phyloP scores from a whole-genome alignment of 53 echinoderm and acorn worm genomes.

The Luidia sarsii region DNA sequence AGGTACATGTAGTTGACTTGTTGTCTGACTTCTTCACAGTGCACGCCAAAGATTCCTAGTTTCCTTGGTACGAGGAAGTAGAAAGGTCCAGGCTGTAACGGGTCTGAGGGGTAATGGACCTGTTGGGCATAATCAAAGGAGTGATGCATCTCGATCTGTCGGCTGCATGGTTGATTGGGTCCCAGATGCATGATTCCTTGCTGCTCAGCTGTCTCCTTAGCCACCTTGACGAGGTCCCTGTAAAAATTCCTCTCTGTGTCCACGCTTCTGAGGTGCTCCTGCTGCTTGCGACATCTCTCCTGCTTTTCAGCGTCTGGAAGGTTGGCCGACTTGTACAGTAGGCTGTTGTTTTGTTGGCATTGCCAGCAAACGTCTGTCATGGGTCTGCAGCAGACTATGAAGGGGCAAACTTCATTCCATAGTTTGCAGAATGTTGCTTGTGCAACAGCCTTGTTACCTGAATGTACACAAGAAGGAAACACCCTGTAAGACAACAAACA shows the following conservation, averaged over 20 bases:
- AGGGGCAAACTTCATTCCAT: neutral
- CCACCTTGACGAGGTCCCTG: neutral
- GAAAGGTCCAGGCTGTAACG: constrained; percentile 8
- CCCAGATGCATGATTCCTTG: no score
- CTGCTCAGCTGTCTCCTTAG: neutral
- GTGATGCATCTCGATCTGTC: constrained; percentile 42
- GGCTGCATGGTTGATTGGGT: constrained; percentile 1
- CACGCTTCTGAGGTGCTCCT: constrained; percentile 27
- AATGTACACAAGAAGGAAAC: neutral
- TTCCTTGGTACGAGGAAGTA: constrained; percentile 43
- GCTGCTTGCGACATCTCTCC: neutral
- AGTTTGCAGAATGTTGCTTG: neutral
- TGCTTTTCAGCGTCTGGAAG: constrained; percentile 22
- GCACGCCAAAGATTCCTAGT: neutral
- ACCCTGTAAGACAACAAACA: neutral
- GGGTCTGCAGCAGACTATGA: constrained; percentile 1
- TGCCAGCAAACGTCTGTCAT: constrained; percentile 54
- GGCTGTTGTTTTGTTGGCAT: constrained; percentile 39
- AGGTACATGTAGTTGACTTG: neutral
- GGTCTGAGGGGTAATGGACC: constrained; percentile 15
- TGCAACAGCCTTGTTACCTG: neutral
- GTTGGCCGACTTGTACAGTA: constrained; percentile 37
- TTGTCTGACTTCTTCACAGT: no score
- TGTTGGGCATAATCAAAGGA: constrained; percentile 22
- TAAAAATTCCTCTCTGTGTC: constrained; percentile 1